Conservation (phyloP, 2,113 vertebrate genomes). For the Coryphaenoides rupestris region DNA sequence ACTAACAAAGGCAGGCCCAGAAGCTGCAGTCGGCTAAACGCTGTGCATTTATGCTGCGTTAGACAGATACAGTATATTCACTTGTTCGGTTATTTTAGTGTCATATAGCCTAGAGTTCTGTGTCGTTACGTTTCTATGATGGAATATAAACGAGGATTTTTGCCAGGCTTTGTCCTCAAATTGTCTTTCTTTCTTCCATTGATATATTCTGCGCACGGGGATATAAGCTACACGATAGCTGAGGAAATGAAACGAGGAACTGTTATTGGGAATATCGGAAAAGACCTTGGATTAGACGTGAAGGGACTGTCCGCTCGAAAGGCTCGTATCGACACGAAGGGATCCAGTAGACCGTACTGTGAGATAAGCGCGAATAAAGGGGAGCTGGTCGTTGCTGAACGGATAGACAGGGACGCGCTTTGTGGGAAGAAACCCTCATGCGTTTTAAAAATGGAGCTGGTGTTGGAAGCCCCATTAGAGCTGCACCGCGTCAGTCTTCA, state of each 20-base stretch:
- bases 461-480: constrained; percentile 70
- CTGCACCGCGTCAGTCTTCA: constrained; percentile 59
- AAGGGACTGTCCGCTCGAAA: constrained; percentile 56
- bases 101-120: too few relatives aligned
- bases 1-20: too few relatives aligned
- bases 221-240: constrained; percentile 62
- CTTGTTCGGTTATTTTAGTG: too few relatives aligned
- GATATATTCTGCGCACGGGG: constrained; percentile 36
- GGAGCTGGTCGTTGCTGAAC: constrained; percentile 53
- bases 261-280: constrained; percentile 71
- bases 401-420: constrained; percentile 71
- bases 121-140: too few relatives aligned
- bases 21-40: too few relatives aligned
- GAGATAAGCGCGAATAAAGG: constrained; percentile 58
- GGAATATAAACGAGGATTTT: not conserved
- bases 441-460: constrained; percentile 65
- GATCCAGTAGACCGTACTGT: constrained; percentile 51
- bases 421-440: constrained; percentile 62
- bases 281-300: constrained; percentile 64
- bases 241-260: constrained; percentile 71
- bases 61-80: too few relatives aligned
- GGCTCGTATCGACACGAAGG: constrained; percentile 51
- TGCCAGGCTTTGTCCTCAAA: not conserved
- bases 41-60: too few relatives aligned
- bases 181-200: constrained; percentile 14